Evolutionary conservation across 2,113 vertebrate genomes (phyloP), one percentile per base, ranked within the genome.

Genomic region (Gallinago undulata): DNA sequence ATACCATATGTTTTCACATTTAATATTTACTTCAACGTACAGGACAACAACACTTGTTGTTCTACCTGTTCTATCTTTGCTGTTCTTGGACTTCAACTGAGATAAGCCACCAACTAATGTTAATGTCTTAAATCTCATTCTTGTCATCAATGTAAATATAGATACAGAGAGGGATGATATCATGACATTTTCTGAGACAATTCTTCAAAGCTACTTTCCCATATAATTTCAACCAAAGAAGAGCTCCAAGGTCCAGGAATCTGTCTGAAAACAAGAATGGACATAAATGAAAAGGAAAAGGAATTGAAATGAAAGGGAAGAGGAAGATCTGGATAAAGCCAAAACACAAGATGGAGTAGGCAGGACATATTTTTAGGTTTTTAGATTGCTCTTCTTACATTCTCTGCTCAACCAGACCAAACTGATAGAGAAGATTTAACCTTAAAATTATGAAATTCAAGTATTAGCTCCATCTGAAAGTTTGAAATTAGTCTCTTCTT

Each of bases 401-500:
- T 80, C 21, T 64, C 19, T 86, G 28, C 19, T 81, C 51, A 87
- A 60, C 19, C 23, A 75, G 56, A 89, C 51, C 31, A 76, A 69
- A 84, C 10, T 47, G 25, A 70, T 66, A 70, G 56, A 78, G 41
- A 68, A 82, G 41, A 82, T 56, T 91, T 82, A 91, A 79, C 41
- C 31, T 94, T 51, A 85, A 50, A 87, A 53, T 72, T 50, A 70
- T 19, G 30, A 94, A 87, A 94, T 79, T 81, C 56, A 87, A 69
- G 63, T 63, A 92, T 68, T 81, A 89, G 48, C 24, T 84, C 13
- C 67, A 66, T 92, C 69, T 68, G 48, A 94, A 91, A 87, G 74
- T 91, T 89, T 73, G 53, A 91, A 89, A 94, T 92, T 73, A 85
- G 76, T 76, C 47, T 74, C 50, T 89, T 92, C 33, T 74, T 72